phyloP scores from a whole-genome alignment of 2,797 vertebrate genomes.

The Neosilurus hyrtlii region DNA sequence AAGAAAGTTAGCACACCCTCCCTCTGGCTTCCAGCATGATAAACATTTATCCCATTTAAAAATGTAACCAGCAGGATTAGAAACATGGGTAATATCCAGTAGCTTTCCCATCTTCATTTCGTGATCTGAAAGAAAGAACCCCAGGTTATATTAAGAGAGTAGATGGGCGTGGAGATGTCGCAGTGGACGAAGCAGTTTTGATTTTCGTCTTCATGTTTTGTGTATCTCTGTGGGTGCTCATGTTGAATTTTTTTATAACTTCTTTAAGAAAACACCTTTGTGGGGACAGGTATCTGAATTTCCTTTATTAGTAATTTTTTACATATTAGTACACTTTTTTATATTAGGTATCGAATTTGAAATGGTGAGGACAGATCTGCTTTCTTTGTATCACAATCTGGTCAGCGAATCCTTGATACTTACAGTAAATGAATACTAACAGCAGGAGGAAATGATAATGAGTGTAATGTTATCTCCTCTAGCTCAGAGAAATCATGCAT shows the following conservation, averaged over 20 bases:
- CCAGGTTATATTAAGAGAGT: neutral
- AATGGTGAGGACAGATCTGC: neutral
- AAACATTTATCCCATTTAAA: too few species aligned
- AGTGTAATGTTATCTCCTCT: neutral
- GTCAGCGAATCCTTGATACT: neutral
- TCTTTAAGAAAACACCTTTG: neutral
- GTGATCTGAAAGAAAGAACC: neutral
- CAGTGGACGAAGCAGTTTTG: neutral
- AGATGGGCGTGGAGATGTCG: neutral
- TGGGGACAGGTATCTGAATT: neutral
- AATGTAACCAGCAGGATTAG: neutral
- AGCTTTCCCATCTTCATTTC: neutral
- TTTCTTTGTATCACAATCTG: neutral
- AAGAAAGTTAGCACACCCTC: neutral
- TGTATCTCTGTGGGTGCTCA: neutral
- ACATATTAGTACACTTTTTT: neutral
- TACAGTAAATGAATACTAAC: neutral
- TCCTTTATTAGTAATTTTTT: neutral
- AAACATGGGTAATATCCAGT: too few species aligned
- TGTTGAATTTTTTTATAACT: neutral
- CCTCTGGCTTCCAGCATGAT: neutral
- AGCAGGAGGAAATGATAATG: neutral
- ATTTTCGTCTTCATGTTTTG: neutral
- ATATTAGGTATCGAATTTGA: neutral
- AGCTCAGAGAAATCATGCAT: neutral